Percentiles rank a stretch among this genome's conserved stretches.
phyloP scores from a whole-genome alignment of 2,888 invertebrate species.

The Gymnoscelis rufifasciata region DNA sequence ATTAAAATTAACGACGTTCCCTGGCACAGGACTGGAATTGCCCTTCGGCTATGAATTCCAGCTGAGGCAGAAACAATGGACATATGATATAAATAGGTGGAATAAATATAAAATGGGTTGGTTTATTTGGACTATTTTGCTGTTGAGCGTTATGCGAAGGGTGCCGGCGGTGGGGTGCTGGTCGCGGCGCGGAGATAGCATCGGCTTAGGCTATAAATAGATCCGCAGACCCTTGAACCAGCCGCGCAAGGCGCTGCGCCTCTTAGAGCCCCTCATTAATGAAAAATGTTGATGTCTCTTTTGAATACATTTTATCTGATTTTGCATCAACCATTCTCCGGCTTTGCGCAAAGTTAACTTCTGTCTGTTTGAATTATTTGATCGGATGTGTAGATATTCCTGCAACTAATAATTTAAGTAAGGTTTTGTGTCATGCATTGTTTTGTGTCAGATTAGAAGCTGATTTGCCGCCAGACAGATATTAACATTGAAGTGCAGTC shows the following conservation, averaged over 20 bases:
- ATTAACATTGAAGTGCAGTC: too few species aligned
- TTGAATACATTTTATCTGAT: slow-evolving; percentile 6
- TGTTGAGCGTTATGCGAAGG: slow-evolving; percentile 67
- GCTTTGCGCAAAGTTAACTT: slow-evolving; percentile 1
- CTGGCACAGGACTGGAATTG: slow-evolving; percentile 47
- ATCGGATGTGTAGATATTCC: not conserved
- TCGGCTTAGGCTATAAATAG: slow-evolving; percentile 73
- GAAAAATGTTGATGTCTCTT: slow-evolving; percentile 15
- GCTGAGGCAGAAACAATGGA: slow-evolving; percentile 67
- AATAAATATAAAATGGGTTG: slow-evolving; percentile 63
- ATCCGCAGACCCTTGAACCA: slow-evolving; percentile 74
- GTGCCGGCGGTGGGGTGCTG: slow-evolving; percentile 62
- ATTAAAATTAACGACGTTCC: slow-evolving; percentile 54
- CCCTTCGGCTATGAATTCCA: slow-evolving; percentile 65
- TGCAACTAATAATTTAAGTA: too few species aligned
- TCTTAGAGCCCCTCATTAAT: slow-evolving; percentile 45
- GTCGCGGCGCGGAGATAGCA: slow-evolving; percentile 60
- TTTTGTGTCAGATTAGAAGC: too few species aligned
- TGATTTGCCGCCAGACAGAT: too few species aligned
- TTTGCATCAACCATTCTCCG: not conserved
- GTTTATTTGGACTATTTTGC: slow-evolving; percentile 72
- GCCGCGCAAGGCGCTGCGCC: slow-evolving; percentile 49
- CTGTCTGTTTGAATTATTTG: not conserved
- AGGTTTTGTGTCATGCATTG: too few species aligned
- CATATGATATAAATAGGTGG: slow-evolving; percentile 71